A percentile compares a stretch with the other conserved stretches of the same genome.
These are phyloP conservation scores for Heliconius hermathena DNA, from an alignment of 1,140 invertebrate genomes.

Conservation along the genomic window DNA sequence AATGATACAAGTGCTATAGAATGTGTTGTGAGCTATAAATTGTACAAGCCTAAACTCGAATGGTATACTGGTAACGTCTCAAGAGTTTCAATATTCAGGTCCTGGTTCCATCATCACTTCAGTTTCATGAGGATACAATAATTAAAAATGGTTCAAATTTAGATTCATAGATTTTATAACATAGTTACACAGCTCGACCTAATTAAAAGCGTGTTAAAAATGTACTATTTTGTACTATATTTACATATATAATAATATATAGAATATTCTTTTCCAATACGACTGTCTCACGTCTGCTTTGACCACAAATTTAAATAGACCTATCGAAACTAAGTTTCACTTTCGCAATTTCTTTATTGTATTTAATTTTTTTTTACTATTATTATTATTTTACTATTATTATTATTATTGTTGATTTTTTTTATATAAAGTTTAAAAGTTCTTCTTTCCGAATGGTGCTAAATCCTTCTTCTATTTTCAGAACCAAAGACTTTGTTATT, in stretches of 20 bases:
- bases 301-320: slow-evolving; percentile 32
- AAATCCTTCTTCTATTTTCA: slow-evolving; percentile 61
- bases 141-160: no score
- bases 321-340: slow-evolving; percentile 56
- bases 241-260: not conserved
- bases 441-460: slow-evolving; percentile 74
- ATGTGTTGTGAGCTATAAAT: no score
- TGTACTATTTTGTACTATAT: not conserved
- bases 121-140: no score
- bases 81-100: no score
- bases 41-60: no score
- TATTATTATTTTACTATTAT: not conserved
- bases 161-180: no score
- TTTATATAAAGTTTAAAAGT: slow-evolving; percentile 25
- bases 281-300: slow-evolving; percentile 36
- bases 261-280: not conserved
- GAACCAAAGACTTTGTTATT: slow-evolving; percentile 74
- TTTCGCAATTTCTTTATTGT: slow-evolving; percentile 33
- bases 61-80: no score
- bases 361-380: slow-evolving; percentile 42
- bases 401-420: slow-evolving; percentile 38
- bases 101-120: no score
- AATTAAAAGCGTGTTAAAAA: not conserved
- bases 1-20: no score
- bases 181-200: no score